These are phyloP conservation scores for Campoletis sonorensis DNA, from an alignment of 1,140 invertebrate genomes.

Conservation along the genomic window DNA sequence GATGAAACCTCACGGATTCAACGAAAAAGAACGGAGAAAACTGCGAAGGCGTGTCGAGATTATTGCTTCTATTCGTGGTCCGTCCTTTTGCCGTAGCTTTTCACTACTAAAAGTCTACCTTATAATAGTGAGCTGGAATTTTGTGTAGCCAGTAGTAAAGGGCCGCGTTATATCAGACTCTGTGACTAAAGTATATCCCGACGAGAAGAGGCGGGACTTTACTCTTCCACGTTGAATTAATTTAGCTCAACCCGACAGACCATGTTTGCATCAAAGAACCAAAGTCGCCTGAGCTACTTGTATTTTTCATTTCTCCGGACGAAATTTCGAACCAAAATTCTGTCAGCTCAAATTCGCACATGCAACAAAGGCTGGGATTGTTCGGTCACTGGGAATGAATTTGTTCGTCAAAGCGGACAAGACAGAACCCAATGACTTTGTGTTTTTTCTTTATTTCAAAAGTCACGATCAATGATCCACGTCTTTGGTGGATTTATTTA, in stretches of 20 bases:
- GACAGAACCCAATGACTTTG: no score
- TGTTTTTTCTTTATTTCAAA: no score
- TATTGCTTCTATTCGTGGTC: neutral
- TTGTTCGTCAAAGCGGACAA: no score
- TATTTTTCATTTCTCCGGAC: neutral
- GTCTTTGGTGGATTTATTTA: no score
- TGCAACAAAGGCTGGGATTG: no score
- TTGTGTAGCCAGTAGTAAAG: neutral
- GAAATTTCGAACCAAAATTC: no score
- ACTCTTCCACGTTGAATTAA: neutral
- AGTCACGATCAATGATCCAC: no score
- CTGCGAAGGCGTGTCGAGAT: neutral
- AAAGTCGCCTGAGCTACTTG: neutral
- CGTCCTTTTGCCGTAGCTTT: neutral
- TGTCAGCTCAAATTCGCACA: no score
- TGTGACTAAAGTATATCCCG: neutral
- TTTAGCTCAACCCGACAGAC: neutral
- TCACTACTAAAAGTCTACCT: neutral
- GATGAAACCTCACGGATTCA: neutral
- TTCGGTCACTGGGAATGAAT: no score
- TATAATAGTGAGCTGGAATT: neutral
- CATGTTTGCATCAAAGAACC: neutral
- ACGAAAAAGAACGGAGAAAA: neutral
- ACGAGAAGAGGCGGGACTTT: neutral
- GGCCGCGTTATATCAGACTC: neutral